phyloP scores from a whole-genome alignment of 2,888 invertebrate species.

The Scaptomyza parva region DNA sequence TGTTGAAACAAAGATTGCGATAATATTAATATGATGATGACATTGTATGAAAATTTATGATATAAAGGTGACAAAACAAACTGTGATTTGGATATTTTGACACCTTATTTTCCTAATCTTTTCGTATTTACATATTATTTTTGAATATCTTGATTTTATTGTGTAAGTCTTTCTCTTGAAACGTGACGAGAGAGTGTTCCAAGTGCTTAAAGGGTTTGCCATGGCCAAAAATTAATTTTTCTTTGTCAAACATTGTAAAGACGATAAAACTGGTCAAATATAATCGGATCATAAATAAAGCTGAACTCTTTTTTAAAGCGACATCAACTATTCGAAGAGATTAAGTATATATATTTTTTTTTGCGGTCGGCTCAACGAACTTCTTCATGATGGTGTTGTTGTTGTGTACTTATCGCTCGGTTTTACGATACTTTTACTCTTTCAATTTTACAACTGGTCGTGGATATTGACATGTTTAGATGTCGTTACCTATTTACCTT shows the following conservation, averaged over 20 bases:
- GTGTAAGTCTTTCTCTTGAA: slow-evolving; percentile 22
- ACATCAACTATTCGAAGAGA: slow-evolving; percentile 36
- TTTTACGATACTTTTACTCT: slow-evolving; percentile 78
- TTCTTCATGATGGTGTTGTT: slow-evolving; percentile 23
- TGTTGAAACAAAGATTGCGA: slow-evolving; percentile 7
- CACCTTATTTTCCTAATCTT: not conserved
- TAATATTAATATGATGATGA: slow-evolving; percentile 2
- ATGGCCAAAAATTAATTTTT: slow-evolving; percentile 55
- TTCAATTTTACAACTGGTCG: slow-evolving; percentile 74
- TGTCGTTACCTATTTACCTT: slow-evolving; percentile 79
- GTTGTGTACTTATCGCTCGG: slow-evolving; percentile 66
- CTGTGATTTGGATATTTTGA: not conserved
- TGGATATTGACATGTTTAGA: slow-evolving; percentile 80
- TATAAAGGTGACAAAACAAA: not conserved
- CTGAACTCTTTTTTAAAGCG: slow-evolving; percentile 35
- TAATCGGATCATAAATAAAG: slow-evolving; percentile 43
- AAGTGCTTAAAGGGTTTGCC: slow-evolving; percentile 37
- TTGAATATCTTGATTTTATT: not conserved
- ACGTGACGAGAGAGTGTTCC: slow-evolving; percentile 36
- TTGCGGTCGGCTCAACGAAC: slow-evolving; percentile 42
- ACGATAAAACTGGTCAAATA: slow-evolving; percentile 38
- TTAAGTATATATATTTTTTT: not conserved
- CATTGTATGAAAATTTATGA: not conserved
- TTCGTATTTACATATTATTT: slow-evolving; percentile 9
- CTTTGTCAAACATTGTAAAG: slow-evolving; percentile 51